phyloP scores from a whole-genome alignment of 2,113 vertebrate species.

The Tonatia bakeri region DNA sequence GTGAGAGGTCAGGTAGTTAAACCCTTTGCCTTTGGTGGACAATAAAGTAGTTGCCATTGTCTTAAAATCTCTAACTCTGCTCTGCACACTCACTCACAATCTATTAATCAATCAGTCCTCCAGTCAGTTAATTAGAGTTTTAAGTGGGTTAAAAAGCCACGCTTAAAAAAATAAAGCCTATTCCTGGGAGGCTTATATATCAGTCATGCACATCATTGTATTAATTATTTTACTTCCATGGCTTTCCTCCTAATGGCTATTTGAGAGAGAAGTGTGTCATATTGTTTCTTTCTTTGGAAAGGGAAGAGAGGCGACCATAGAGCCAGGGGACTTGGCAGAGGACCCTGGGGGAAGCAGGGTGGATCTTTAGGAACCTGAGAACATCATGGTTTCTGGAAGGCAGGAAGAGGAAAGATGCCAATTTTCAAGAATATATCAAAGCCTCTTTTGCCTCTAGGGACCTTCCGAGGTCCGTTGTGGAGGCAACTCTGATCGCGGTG shows the following conservation, averaged over 20 bases:
- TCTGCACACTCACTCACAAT: neutral
- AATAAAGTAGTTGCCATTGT: neutral
- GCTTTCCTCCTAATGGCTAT: neutral
- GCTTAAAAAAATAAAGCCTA: slow-evolving; percentile 45
- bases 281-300: neutral
- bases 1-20: neutral
- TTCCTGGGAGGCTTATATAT: slow-evolving; percentile 3
- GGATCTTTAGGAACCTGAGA: neutral
- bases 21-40: neutral
- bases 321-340: neutral
- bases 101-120: slow-evolving; percentile 40
- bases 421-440: neutral
- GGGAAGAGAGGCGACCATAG: neutral
- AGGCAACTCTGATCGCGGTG: neutral
- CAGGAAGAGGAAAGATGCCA: neutral
- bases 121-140: slow-evolving; percentile 44
- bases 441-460: neutral
- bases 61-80: neutral
- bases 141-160: slow-evolving; percentile 61
- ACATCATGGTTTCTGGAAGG: neutral
- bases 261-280: neutral
- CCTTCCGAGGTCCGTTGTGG: neutral
- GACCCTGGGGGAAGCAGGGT: neutral
- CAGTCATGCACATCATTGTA: neutral
- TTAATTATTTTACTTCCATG: neutral